These are phyloP conservation scores for Pachypanchax playfairii DNA, from an alignment of 2,113 vertebrate genomes.

Conservation along the genomic window DNA sequence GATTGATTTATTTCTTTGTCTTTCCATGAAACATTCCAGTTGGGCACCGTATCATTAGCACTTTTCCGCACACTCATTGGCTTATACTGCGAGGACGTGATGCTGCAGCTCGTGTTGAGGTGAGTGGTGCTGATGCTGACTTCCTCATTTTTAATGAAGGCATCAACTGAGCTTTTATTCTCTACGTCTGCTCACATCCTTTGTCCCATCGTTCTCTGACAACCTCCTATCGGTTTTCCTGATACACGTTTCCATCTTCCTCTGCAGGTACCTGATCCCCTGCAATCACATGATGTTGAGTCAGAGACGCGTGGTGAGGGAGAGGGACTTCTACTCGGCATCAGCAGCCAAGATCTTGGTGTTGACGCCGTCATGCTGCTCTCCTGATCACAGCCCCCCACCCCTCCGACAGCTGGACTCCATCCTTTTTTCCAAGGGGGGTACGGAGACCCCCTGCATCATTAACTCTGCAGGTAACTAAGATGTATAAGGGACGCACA, in stretches of 20 bases:
- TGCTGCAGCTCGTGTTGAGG: constrained; percentile 95
- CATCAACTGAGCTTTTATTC: constrained; percentile 31
- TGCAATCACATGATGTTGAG: constrained; percentile 98
- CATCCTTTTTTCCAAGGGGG: constrained; percentile 88
- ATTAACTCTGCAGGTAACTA: constrained; percentile 34
- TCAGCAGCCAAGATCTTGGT: constrained; percentile 92
- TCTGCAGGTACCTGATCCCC: constrained; percentile 91
- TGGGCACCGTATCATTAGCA: constrained; percentile 93
- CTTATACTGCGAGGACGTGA: constrained; percentile 96
- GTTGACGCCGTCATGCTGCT: constrained; percentile 90
- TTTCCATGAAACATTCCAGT: constrained; percentile 71
- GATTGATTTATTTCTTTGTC: background rate
- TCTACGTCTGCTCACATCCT: constrained; percentile 9
- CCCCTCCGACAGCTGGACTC: constrained; percentile 87
- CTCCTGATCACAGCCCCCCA: constrained; percentile 83
- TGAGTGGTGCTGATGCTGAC: constrained; percentile 56
- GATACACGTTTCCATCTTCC: constrained; percentile 29
- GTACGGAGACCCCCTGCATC: constrained; percentile 48
- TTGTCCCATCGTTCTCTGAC: background rate
- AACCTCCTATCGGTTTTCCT: constrained; percentile 19
- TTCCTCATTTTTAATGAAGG: constrained; percentile 1
- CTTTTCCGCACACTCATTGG: constrained; percentile 94
- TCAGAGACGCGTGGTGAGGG: constrained; percentile 89
- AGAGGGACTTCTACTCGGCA: constrained; percentile 92
- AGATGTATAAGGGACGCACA: background rate